Conservation (phyloP, 2,888 invertebrate species). For the Anticlea derivata region DNA sequence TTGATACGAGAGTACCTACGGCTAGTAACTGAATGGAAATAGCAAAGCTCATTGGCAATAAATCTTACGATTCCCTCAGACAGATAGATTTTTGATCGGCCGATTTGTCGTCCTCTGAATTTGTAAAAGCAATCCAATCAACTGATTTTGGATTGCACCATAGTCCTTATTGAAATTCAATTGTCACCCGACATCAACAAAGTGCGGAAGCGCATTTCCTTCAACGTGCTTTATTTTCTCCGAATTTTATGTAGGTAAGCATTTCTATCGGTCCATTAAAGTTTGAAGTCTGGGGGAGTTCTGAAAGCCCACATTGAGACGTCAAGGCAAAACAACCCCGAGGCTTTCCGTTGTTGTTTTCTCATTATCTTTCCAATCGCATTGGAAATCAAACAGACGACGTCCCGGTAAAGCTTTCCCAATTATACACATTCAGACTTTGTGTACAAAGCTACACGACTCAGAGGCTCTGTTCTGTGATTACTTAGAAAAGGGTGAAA, state of each 20-base stretch:
- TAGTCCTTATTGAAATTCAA: no score
- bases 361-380: slow-evolving; percentile 49
- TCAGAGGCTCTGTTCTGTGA: slow-evolving; percentile 25
- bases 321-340: slow-evolving; percentile 30
- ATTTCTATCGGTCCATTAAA: slow-evolving; percentile 5
- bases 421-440: slow-evolving; percentile 18
- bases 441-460: slow-evolving; percentile 31
- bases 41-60: slow-evolving; percentile 11
- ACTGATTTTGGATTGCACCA: no score
- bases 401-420: slow-evolving; percentile 26
- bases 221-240: no score
- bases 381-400: slow-evolving; percentile 31
- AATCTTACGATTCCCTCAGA: neutral
- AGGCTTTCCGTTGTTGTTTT: slow-evolving; percentile 49
- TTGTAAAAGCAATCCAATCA: no score
- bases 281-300: neutral
- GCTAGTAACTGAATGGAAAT: slow-evolving; percentile 9
- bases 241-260: no score
- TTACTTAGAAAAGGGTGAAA: no score
- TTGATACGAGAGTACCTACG: slow-evolving; percentile 4
- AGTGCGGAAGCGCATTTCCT: no score
- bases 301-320: slow-evolving; percentile 26
- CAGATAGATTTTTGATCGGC: neutral
- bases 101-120: neutral
- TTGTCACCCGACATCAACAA: no score